Evolutionary conservation across 2,113 vertebrate species (phyloP).

Genomic region (Gasterosteus nipponicus): DNA sequence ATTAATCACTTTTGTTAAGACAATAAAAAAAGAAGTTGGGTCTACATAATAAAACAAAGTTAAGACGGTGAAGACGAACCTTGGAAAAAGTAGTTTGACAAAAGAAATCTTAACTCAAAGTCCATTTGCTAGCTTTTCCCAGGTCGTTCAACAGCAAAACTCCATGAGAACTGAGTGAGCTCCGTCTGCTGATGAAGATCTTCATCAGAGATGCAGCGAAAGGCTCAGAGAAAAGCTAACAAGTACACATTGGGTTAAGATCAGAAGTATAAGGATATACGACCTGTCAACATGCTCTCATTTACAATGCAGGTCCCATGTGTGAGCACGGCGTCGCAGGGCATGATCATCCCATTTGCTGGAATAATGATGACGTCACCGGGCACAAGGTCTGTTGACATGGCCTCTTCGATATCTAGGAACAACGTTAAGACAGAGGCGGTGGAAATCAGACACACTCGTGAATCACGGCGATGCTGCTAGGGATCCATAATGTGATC

Average conservation of each 20-base stretch:
- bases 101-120: neutral
- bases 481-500: neutral
- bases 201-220: neutral
- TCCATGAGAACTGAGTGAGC: neutral
- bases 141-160: neutral
- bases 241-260: neutral
- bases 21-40: neutral
- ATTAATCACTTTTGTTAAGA: slow-evolving; percentile 1
- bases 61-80: neutral
- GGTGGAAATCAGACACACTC: neutral
- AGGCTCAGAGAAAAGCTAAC: neutral
- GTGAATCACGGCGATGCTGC: neutral
- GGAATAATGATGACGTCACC: slow-evolving; percentile 93
- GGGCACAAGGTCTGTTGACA: slow-evolving; percentile 95
- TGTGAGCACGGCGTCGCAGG: slow-evolving; percentile 92
- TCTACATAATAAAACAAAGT: neutral
- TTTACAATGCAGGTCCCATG: slow-evolving; percentile 95
- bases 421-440: slow-evolving; percentile 4
- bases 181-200: neutral
- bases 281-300: slow-evolving; percentile 98
- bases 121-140: neutral
- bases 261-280: neutral
- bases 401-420: slow-evolving; percentile 88
- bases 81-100: neutral
- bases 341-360: slow-evolving; percentile 92